Base-by-base conservation (phyloP, 2,797 vertebrate genomes). In the Enteromius treurensis region DNA sequence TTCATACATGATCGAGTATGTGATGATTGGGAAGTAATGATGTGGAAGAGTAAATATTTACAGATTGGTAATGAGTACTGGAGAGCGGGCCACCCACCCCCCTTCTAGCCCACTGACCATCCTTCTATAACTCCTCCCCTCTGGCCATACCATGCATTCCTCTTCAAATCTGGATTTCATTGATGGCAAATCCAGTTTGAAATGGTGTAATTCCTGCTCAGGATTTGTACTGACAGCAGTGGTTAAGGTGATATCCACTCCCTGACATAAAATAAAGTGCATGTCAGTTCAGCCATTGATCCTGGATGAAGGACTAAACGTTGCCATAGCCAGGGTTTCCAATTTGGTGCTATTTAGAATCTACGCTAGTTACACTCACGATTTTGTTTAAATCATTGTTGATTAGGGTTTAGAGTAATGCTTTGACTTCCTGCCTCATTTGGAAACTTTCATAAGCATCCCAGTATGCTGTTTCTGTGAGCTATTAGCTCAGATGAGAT, bases 41-140 rank as follows among this genome's bases (percentile, higher is more conserved):
- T 88, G 87, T 87, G 84, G 77, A 87, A 88, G 84, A 74, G 84
- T 87, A 88, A 88, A 88, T 88, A 88, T 88, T 88, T 88, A 87
- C 76, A 87, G 80, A 84, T 86, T 64, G 86, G 76, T 87, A 88
- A 88, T 88, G 86, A 88, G 86, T 84, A 87, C 62, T 82, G 84
- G 77, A 88, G 82, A 83, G 62, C 77, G 0, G 62, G 42, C 73
- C 53, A 85, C 47, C 78, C 68, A 58, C 34, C 47, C 29, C 78
- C 67, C 83, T 42, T 42, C 60, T 67, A 29, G 26, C 26, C 67
- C 79, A 58, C 32, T 74, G 37, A 77, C 83, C 77, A 78, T 80
- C 82, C 73, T 45, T 78, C 70, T 75, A 47, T 42, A 70, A 64
- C 79, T 86, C 86, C 88, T 77, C 86, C 83, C 74, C 77, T 76